These are phyloP conservation scores for Protobothrops flavoviridis DNA, from an alignment of 2,113 vertebrate genomes.

Conservation along the genomic window DNA sequence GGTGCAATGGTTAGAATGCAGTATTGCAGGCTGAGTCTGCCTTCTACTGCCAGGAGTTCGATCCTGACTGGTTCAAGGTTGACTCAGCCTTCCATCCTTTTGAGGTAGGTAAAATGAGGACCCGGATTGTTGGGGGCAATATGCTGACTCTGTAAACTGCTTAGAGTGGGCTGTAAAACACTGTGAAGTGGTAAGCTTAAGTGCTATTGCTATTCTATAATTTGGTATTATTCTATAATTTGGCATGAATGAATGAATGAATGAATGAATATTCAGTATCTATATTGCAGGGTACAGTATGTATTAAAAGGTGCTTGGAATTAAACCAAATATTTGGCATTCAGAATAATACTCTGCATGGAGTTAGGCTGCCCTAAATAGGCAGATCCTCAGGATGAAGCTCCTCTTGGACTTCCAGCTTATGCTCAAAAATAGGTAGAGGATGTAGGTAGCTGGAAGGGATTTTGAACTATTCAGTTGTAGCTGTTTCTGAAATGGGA, in stretches of 20 bases:
- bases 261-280: background rate
- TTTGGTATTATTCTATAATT: background rate
- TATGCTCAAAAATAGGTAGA: background rate
- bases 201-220: background rate
- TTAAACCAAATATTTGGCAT: background rate
- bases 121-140: background rate
- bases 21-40: background rate
- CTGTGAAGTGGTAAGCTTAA: background rate
- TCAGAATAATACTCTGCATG: background rate
- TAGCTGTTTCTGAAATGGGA: background rate
- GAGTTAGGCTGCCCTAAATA: background rate
- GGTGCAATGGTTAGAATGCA: background rate
- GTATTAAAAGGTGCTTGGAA: background rate
- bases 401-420: background rate
- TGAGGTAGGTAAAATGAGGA: background rate
- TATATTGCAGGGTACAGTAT: background rate
- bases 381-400: background rate
- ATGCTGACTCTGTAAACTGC: background rate
- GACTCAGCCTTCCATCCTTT: background rate
- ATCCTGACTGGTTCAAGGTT: background rate
- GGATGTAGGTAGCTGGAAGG: background rate
- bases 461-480: background rate
- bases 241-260: background rate
- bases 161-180: background rate
- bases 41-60: background rate